Percentiles rank a stretch among this genome's conserved stretches.
These are phyloP conservation scores for Muscicapa striata DNA, from an alignment of 2,797 vertebrate species.

Conservation along the genomic window DNA sequence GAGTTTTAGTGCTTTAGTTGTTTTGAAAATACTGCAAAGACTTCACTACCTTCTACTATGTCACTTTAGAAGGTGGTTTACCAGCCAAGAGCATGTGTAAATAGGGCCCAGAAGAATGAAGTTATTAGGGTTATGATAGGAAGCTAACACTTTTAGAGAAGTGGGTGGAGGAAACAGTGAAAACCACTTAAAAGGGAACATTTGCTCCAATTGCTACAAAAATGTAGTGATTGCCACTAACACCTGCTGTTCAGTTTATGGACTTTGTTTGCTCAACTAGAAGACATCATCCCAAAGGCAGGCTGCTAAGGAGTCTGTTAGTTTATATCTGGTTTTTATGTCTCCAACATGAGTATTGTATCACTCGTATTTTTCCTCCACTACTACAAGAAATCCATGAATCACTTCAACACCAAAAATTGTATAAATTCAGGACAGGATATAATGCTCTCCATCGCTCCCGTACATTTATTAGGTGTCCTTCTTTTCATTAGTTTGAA, in stretches of 20 bases:
- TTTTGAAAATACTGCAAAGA: background rate
- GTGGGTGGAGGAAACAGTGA: conserved; percentile 37
- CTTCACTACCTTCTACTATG: background rate
- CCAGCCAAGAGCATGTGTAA: background rate
- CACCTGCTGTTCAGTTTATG: conserved; percentile 52
- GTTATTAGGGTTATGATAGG: background rate
- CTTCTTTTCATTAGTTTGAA: conserved; percentile 57
- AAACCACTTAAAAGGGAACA: conserved; percentile 38
- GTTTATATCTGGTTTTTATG: conserved; percentile 27
- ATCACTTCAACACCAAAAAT: conserved; percentile 19
- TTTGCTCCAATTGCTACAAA: conserved; percentile 51
- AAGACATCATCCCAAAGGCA: conserved; percentile 39
- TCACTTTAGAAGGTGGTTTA: background rate
- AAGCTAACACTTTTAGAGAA: conserved; percentile 16
- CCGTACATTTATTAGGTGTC: conserved; percentile 35
- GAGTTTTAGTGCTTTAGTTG: background rate
- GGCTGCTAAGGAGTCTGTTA: conserved; percentile 20
- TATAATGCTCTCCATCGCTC: conserved; percentile 24
- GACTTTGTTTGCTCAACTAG: conserved; percentile 11
- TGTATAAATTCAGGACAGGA: background rate
- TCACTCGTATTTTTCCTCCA: background rate
- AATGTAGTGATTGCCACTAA: conserved; percentile 33
- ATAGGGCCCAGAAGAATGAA: background rate
- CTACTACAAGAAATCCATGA: background rate
- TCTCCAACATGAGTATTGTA: conserved; percentile 12